Evolutionary conservation across 2,797 vertebrate genomes (phyloP).

Genomic region (Acomys russatus): DNA sequence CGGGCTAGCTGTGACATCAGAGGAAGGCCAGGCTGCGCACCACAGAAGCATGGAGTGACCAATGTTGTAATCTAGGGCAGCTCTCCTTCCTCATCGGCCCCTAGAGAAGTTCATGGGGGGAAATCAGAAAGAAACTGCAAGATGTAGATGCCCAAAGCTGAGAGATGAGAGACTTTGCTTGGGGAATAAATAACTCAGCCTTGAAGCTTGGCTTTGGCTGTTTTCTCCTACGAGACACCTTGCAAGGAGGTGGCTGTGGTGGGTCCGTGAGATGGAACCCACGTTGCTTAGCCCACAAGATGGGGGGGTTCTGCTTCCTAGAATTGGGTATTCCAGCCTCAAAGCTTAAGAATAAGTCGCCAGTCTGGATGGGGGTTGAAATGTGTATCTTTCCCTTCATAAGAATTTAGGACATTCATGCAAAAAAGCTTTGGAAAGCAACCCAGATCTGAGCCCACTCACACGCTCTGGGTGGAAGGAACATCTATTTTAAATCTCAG

Average conservation of each 20-base stretch:
- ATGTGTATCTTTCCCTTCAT: background rate
- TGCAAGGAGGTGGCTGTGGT: background rate
- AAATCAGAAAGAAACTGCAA: background rate
- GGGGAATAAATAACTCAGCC: background rate
- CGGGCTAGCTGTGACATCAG: background rate
- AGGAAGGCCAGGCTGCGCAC: background rate
- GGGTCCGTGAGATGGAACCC: background rate
- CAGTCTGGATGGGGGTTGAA: background rate
- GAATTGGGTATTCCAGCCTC: background rate
- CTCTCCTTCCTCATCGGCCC: background rate
- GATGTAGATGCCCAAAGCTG: background rate
- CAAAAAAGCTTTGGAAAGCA: constrained; percentile 60
- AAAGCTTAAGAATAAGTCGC: background rate
- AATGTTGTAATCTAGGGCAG: rapidly evolving
- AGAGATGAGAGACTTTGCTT: background rate
- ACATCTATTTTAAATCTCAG: constrained; percentile 51
- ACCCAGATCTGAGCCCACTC: constrained; percentile 51
- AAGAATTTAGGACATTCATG: constrained; percentile 23
- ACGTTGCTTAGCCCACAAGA: background rate
- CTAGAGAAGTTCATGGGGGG: background rate
- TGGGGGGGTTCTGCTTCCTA: background rate
- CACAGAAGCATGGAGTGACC: rapidly evolving
- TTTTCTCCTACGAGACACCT: background rate
- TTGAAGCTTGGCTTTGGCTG: background rate
- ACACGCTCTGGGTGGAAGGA: constrained; percentile 43